These are phyloP conservation scores for Mylabris phalerata DNA, from an alignment of 1,140 invertebrate species.

Conservation along the genomic window DNA sequence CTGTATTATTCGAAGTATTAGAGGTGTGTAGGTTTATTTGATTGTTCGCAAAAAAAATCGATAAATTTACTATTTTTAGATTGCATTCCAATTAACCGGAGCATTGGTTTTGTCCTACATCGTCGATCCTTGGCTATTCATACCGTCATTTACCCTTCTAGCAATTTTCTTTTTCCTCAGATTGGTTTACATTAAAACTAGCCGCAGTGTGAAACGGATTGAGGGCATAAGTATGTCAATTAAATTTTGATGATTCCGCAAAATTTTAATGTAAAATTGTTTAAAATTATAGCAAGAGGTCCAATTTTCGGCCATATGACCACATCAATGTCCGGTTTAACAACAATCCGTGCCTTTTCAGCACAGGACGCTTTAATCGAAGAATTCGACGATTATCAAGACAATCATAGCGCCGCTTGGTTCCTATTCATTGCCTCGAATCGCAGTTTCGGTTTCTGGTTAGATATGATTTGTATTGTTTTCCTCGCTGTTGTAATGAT, in stretches of 20 bases:
- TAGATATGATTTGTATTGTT: conserved; percentile 68
- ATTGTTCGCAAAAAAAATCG: neutral
- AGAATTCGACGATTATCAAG: conserved; percentile 75
- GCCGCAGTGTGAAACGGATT: conserved; percentile 31
- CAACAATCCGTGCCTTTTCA: conserved; percentile 67
- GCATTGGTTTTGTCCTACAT: conserved; percentile 57
- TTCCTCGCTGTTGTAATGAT: conserved; percentile 53
- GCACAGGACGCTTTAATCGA: conserved; percentile 69
- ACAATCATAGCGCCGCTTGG: conserved; percentile 62
- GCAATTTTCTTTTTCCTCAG: conserved; percentile 26
- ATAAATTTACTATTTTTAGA: conserved; percentile 12
- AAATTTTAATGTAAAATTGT: conserved; percentile 46
- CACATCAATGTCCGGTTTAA: conserved; percentile 33
- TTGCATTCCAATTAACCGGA: conserved; percentile 33
- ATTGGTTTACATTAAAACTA: conserved; percentile 28
- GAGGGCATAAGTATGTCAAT: conserved; percentile 27
- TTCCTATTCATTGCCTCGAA: conserved; percentile 57
- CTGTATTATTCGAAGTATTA: conserved; percentile 32
- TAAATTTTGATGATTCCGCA: conserved; percentile 39
- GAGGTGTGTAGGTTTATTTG: conserved; percentile 20
- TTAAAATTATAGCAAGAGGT: conserved; percentile 44
- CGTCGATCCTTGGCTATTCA: conserved; percentile 66
- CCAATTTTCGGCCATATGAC: conserved; percentile 48
- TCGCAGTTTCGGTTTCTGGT: conserved; percentile 67
- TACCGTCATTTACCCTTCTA: conserved; percentile 24